Conservation (phyloP, 2,113 vertebrate genomes). For the Nipponia nippon region DNA sequence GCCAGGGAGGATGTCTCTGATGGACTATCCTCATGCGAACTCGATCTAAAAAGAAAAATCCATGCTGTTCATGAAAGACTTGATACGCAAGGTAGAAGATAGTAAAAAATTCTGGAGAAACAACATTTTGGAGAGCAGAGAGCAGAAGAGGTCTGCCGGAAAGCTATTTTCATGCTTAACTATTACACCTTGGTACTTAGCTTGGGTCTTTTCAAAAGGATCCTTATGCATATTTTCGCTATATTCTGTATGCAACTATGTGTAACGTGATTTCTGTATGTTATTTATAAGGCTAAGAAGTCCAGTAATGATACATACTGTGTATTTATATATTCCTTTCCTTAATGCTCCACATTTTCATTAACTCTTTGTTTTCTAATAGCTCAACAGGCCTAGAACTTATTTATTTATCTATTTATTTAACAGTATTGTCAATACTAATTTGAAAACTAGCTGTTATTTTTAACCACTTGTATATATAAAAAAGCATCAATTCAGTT, state of each 20-base stretch:
- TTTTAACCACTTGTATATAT: neutral
- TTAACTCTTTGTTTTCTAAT: neutral
- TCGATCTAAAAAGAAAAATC: neutral
- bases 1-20: constrained; percentile 24
- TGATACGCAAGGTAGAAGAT: neutral
- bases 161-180: neutral
- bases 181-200: neutral
- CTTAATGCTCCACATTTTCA: neutral
- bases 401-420: neutral
- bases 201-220: neutral
- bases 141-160: neutral
- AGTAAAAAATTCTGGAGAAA: neutral
- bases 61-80: neutral
- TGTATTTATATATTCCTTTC: neutral
- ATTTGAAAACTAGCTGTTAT: neutral
- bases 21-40: constrained; percentile 14
- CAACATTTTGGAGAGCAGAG: neutral
- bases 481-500: neutral
- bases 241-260: neutral
- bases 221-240: neutral
- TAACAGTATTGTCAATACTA: neutral
- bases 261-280: neutral
- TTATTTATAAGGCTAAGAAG: neutral
- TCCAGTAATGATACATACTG: neutral
- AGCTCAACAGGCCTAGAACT: neutral